Percentiles rank a stretch among this genome's conserved stretches.
phyloP scores from a whole-genome alignment of 2,888 invertebrate species.

The Macrosoma leucophasiata region DNA sequence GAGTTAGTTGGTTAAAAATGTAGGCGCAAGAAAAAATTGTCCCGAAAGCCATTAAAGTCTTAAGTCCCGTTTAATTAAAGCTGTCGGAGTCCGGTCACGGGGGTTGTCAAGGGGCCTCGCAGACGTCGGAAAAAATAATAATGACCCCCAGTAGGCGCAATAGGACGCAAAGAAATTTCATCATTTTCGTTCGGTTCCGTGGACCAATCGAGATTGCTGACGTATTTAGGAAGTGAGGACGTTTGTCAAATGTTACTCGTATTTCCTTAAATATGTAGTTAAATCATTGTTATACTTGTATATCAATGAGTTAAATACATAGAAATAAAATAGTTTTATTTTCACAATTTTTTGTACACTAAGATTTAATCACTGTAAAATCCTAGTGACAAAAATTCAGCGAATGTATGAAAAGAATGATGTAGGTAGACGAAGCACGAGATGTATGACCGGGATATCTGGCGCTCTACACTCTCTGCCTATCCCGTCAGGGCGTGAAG shows the following conservation, averaged over 20 bases:
- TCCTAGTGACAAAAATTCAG: too few species aligned
- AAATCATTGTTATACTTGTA: too few species aligned
- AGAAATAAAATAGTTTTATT: too few species aligned
- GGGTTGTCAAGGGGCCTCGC: constrained; percentile 29
- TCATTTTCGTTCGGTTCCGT: constrained; percentile 25
- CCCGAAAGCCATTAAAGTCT: constrained; percentile 59
- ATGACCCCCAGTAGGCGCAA: constrained; percentile 28
- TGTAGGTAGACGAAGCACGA: too few species aligned
- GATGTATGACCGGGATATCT: too few species aligned
- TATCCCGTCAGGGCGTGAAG: too few species aligned
- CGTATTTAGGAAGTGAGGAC: not conserved
- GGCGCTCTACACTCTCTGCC: too few species aligned
- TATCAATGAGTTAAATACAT: too few species aligned
- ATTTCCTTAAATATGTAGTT: not conserved
- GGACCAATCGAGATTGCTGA: too few species aligned
- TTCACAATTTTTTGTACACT: too few species aligned
- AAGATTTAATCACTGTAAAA: too few species aligned
- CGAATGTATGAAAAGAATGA: too few species aligned
- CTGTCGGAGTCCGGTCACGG: constrained; percentile 37
- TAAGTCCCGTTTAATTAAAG: constrained; percentile 60
- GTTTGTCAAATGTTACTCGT: not conserved
- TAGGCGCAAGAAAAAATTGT: constrained; percentile 46
- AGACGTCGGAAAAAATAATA: constrained; percentile 36
- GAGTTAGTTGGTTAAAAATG: constrained; percentile 38
- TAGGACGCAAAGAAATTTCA: constrained; percentile 25